Evolutionary conservation across 2,888 invertebrate genomes (phyloP), one percentile per base, ranked within the genome.

Genomic region (Hesperia comma): DNA sequence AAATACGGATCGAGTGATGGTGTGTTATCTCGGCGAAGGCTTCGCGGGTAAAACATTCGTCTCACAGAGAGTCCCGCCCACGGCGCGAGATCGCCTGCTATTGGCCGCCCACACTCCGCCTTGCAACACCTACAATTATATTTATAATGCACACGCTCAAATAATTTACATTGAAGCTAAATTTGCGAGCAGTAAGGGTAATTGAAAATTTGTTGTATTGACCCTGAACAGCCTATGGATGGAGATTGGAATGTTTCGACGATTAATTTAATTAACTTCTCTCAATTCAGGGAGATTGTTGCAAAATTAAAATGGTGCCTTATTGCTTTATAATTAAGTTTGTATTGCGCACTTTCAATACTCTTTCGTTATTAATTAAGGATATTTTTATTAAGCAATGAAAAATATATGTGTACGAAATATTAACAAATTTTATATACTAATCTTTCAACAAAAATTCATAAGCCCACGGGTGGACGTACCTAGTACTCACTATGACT

Each of bases 141-240:
- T 92, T 92, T 92, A 92, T 92, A 91, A 91, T 91, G 90, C 88
- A 88, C 86, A 86, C 85, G 86, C 82, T 87, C 85, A 91, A 90
- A 92, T 92, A 92, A 92, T 92, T 92, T 92, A 92, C 91, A 91
- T 92, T 91, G 88, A 82, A 90, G 90, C 90, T 88, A 90, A 92
- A 92, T 92, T 92, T 92, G 92, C 90, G 88, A 88, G 85, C 86
- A 83, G 87, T 83, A 83, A 78, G 88, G 87, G 89, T 91, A 92
- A 92, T 92, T 92, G 92, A 92, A 92, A 92, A 92, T 92, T 92
- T 92, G 92, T 91, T 90, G 89, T 91, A 91, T 90, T 88, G 90
- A 86, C 86, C 85, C 80, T 79, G 79, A 82, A 85, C 83, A 83
- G 86, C 84, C 85, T 84, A 83, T 80, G 76, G 80, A 71, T 71